Evolutionary conservation across 1,140 invertebrate species (phyloP), one percentile per base, ranked within the genome.

Genomic region (Drosophila sulfurigaster): DNA sequence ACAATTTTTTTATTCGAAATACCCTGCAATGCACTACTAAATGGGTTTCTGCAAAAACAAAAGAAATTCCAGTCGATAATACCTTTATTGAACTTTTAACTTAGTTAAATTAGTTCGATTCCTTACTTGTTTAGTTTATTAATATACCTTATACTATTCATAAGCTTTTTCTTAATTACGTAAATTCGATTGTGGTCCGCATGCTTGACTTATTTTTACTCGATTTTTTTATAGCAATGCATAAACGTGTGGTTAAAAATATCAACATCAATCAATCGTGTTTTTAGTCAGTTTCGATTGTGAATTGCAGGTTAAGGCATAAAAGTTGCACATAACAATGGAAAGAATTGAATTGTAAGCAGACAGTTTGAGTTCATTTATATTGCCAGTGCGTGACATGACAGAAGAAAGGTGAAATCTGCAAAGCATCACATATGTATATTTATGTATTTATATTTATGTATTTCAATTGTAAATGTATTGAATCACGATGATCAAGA

Each of bases 241-340:
- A 45, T 46, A 32, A 54, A 46, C 10, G 35, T 25, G 15, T 38
- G 15, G 25, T 32, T 16, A 20, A 20, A 20, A 3, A 41, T 63
- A 13, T n/a, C 11, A 13, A n/a, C 10, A 63, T 71, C 54, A 72
- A 60, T n/a, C n/a, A n/a, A 76, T 54, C 72, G 76, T 25, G 3
- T 25, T 69, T 56, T 60, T 82, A 67, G 72, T 69, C 69, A 60
- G 57, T 49, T 69, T 65, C n/a, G 59, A 48, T 69, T 79, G 69
- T 46, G 58, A 58, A 83, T 74, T 85, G 56, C 69, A 15, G 6
- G 8, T 7, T 7, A 8, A 20, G 58, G 4, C 30, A 54, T 60
- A 52, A 69, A 75, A 48, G 13, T 30, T 13, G 10, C 51, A 57
- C 65, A 66, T 35, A 38, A 58, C 58, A 52, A 67, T 54, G n/a